Conservation (phyloP, 2,888 invertebrate species). For the Latheticus oryzae region DNA sequence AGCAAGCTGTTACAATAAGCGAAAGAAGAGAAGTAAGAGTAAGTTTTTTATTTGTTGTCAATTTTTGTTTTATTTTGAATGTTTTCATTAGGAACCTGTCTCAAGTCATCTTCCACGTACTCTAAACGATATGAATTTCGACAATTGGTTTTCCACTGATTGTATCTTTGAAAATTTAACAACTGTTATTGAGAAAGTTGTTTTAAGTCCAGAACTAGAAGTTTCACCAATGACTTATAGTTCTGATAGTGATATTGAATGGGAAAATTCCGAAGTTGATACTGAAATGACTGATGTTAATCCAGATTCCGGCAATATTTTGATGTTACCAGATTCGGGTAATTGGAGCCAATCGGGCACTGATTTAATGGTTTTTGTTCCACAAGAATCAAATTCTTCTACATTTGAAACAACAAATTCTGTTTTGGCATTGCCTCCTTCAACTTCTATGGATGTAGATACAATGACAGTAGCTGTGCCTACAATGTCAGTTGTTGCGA, state of each 20-base stretch:
- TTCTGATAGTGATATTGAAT: conserved; percentile 81
- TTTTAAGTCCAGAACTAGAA: conserved; percentile 71
- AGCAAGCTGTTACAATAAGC: conserved; percentile 75
- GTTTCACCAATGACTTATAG: conserved; percentile 71
- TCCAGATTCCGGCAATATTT: conserved; percentile 50
- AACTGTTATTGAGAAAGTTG: conserved; percentile 74
- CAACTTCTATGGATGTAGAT: conserved; percentile 47
- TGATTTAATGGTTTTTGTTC: conserved; percentile 48
- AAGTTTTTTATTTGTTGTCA: no score
- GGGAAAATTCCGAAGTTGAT: conserved; percentile 78
- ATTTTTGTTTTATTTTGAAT: no score
- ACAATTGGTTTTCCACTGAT: conserved; percentile 78
- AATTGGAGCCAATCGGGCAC: conserved; percentile 41
- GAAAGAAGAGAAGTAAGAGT: conserved; percentile 6
- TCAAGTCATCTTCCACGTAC: background rate
- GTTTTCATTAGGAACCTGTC: no score
- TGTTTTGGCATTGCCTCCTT: conserved; percentile 47
- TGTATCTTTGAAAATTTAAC: conserved; percentile 82
- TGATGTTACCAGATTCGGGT: conserved; percentile 46
- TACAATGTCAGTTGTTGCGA: conserved; percentile 20
- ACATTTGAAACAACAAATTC: conserved; percentile 40
- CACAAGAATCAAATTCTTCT: conserved; percentile 34
- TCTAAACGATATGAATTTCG: conserved; percentile 69
- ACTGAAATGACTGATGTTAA: conserved; percentile 66
- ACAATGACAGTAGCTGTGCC: conserved; percentile 55